Base-by-base conservation (phyloP, 2,888 invertebrate species). In the Pegoplata infirma region DNA sequence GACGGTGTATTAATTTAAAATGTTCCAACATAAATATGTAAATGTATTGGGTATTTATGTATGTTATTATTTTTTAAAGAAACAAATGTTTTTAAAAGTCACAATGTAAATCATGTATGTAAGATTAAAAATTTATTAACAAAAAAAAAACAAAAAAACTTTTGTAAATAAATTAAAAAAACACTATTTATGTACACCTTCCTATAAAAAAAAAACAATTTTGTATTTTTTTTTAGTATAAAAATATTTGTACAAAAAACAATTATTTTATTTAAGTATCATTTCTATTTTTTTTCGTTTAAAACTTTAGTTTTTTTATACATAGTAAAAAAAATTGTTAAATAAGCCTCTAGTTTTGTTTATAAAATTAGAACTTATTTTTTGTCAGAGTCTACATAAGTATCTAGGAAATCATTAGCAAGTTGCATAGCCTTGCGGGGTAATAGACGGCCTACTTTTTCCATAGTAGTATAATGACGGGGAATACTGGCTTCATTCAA, bases 401-500 rank as follows among this genome's bases (percentile, higher is more conserved):
- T 91, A 82, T 93, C 93, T 32, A 94, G 81, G 85, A 94, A 94
- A 85, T 94, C 93, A 83, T 91, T 90, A 0, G 93, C 71, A 80
- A 91, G 87, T 4, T 91, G 81, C 32, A 91, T 88, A 3, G 92
- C 91, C 73, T 90, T 88, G 23, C 86, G 87, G 0, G 94, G 94
- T 10, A 93, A 84, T 40, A 90, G 83, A 84, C 94, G 92, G 7
- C 81, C 75, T 0, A 85, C 0, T 66, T 84, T 86, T 49, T 89
- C 89, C 1, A 88, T 8, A 53, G 78, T 80, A 2, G 91, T 88
- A 77, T 92, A 91, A 7, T 90, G 91, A 78, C 90, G 89, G 0
- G 95, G 95, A 55, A 95, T 91, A 28, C 94, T 91, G 12, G 91
- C 89, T 86, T 94, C 94, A 46, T 82, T 81, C 66, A 92, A 87